Percentiles rank a stretch among this genome's conserved stretches.
Evolutionary conservation across 2,888 invertebrate species (phyloP).

Genomic region (Hedychridium roseum): DNA sequence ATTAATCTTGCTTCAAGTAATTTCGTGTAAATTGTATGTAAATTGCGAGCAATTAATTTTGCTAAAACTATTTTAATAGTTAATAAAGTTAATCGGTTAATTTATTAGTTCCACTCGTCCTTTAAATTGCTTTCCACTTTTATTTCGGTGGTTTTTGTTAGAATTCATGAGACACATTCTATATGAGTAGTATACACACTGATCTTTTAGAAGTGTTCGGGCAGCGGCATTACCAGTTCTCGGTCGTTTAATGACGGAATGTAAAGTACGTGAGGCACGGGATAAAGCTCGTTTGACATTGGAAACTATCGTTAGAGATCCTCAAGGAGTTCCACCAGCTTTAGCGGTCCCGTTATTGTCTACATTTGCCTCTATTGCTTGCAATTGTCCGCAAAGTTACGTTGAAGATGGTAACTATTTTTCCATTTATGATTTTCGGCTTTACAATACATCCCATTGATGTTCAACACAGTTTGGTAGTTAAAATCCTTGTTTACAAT

Average conservation of each 20-base stretch:
- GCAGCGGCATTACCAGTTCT: constrained; percentile 72
- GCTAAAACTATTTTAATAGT: too few relatives aligned
- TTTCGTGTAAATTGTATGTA: too few relatives aligned
- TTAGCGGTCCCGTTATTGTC: constrained; percentile 70
- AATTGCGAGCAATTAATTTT: too few relatives aligned
- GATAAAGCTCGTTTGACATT: constrained; percentile 68
- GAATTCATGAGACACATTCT: too few relatives aligned
- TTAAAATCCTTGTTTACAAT: constrained; percentile 8
- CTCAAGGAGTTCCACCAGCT: constrained; percentile 46
- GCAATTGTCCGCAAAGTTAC: constrained; percentile 66
- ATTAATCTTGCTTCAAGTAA: too few relatives aligned
- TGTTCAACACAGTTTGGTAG: not conserved
- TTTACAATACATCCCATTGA: constrained; percentile 1
- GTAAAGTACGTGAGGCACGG: constrained; percentile 65
- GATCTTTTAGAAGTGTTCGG: constrained; percentile 66
- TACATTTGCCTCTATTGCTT: constrained; percentile 70
- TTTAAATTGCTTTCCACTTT: too few relatives aligned
- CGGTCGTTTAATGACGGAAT: constrained; percentile 68
- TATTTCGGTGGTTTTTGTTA: too few relatives aligned
- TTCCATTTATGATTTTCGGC: not conserved
- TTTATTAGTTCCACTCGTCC: too few relatives aligned
- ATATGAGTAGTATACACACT: constrained; percentile 4
- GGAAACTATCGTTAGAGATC: constrained; percentile 59
- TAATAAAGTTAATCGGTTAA: too few relatives aligned
- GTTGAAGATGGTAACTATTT: constrained; percentile 68